These are phyloP conservation scores for Proisotoma minuta DNA, from an alignment of 2,888 invertebrate genomes.

Conservation along the genomic window DNA sequence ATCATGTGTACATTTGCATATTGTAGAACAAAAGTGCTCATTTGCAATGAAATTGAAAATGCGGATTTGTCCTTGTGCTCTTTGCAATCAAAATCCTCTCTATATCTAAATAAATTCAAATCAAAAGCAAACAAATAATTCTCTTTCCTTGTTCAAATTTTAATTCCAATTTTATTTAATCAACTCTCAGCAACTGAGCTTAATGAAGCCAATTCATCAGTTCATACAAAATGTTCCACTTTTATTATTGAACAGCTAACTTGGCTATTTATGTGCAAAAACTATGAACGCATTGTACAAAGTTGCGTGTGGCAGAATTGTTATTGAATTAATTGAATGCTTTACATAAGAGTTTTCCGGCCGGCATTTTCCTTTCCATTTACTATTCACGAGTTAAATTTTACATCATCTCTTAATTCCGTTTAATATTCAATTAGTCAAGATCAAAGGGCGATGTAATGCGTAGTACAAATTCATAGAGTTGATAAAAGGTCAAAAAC, in stretches of 20 bases:
- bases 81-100: not conserved
- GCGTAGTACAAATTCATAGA: not conserved
- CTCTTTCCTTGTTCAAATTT: no score
- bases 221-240: no score
- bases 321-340: no score
- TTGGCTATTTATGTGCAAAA: no score
- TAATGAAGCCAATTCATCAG: not conserved
- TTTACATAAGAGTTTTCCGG: not conserved
- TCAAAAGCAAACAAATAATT: no score
- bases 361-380: not conserved
- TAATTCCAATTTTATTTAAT: not conserved
- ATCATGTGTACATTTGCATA: not conserved
- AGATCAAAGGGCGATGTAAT: not conserved
- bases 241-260: no score
- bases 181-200: not conserved
- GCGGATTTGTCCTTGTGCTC: conserved; percentile 1
- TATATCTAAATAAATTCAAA: not conserved
- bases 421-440: not conserved
- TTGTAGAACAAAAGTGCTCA: not conserved
- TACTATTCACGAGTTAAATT: not conserved
- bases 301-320: no score
- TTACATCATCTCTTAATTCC: no score
- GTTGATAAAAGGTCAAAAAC: conserved; percentile 2
- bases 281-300: no score
- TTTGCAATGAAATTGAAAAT: not conserved